These are phyloP conservation scores for Cordilura impudica DNA, from an alignment of 2,888 invertebrate species.

Conservation along the genomic window DNA sequence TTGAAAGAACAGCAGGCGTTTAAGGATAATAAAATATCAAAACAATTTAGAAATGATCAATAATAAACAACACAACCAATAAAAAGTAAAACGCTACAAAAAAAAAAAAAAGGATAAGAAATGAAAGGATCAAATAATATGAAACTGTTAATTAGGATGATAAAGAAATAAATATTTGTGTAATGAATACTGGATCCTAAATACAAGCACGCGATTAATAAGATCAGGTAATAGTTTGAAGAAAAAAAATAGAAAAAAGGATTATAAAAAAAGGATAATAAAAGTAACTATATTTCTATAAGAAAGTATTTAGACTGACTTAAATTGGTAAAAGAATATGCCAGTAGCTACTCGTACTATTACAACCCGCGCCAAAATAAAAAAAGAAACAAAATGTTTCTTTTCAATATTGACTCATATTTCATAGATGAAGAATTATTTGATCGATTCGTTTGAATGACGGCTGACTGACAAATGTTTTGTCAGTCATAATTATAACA, in stretches of 20 bases:
- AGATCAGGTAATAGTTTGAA: background rate
- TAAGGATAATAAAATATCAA: conserved; percentile 55
- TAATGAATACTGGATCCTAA: background rate
- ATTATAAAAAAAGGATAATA: conserved; percentile 36
- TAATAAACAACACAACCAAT: conserved; percentile 31
- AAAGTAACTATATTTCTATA: background rate
- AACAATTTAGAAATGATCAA: conserved; percentile 42
- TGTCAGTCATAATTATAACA: conserved; percentile 48
- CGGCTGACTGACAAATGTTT: conserved; percentile 58
- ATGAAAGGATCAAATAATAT: conserved; percentile 20
- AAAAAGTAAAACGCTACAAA: conserved; percentile 29
- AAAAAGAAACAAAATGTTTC: conserved; percentile 18
- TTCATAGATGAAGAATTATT: background rate
- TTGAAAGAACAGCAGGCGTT: conserved; percentile 53
- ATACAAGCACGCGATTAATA: conserved; percentile 33
- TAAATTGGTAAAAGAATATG: conserved; percentile 6
- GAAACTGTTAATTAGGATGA: conserved; percentile 43
- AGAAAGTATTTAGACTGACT: background rate
- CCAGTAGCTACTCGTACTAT: background rate
- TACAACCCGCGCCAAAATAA: conserved; percentile 50
- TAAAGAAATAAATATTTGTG: conserved; percentile 14
- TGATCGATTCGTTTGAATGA: conserved; percentile 18
- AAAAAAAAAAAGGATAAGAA: conserved; percentile 40
- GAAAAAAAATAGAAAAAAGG: conserved; percentile 26
- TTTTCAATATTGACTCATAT: background rate